Conservation (phyloP, 1,140 invertebrate genomes). For the Samia ricini region DNA sequence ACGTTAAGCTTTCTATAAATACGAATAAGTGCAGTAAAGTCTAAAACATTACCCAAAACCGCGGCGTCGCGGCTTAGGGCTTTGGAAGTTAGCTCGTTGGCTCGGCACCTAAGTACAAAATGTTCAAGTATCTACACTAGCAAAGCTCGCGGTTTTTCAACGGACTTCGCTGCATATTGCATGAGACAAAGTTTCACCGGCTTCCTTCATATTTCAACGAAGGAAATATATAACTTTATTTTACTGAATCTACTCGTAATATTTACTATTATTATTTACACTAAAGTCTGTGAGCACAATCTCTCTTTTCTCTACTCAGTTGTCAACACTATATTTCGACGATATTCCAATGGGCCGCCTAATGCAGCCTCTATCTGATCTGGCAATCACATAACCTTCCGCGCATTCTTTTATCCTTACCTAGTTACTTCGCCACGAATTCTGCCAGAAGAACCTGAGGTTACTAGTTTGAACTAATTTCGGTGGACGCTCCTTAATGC, state of each 20-base stretch:
- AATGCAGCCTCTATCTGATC: no score
- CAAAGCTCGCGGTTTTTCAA: conserved; percentile 20
- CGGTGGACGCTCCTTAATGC: no score
- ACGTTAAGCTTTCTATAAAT: background rate
- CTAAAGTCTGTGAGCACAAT: no score
- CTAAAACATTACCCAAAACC: conserved; percentile 29
- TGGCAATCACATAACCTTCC: no score
- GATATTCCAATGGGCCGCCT: no score
- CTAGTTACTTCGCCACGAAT: no score
- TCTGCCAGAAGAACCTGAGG: no score
- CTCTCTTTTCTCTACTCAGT: no score
- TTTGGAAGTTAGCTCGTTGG: conserved; percentile 45
- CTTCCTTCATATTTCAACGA: conserved; percentile 69
- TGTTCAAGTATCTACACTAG: conserved; percentile 52
- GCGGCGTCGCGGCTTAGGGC: conserved; percentile 37
- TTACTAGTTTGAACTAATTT: no score
- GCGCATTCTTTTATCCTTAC: no score
- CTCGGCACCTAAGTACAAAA: conserved; percentile 41
- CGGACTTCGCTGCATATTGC: conserved; percentile 61
- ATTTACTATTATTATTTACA: no score
- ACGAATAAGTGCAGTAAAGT: conserved; percentile 1
- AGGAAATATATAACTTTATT: conserved; percentile 46
- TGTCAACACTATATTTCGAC: no score
- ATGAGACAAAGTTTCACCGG: conserved; percentile 64
- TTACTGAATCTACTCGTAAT: background rate